Conservation (phyloP, 2,797 vertebrate genomes). For the Falco biarmicus region DNA sequence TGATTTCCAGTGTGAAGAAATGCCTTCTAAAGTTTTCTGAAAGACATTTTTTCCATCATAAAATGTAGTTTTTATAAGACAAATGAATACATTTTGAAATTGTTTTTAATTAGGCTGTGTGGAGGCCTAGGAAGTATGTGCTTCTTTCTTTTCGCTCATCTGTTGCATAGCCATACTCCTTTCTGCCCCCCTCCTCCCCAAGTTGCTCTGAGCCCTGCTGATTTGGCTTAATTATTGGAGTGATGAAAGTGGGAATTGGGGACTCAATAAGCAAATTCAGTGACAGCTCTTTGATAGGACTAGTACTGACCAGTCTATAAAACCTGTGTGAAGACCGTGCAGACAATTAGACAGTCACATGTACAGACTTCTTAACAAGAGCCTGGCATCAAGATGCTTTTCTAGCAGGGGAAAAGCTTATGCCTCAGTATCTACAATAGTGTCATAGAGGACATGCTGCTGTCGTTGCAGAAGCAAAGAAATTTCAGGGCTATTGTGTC, state of each 20-base stretch:
- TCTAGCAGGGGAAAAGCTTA: neutral
- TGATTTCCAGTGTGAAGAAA: neutral
- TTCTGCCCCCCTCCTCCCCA: neutral
- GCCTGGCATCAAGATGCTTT: neutral
- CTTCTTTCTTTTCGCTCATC: slow-evolving; percentile 10
- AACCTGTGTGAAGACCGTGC: neutral
- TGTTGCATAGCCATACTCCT: neutral
- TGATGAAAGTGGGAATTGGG: neutral
- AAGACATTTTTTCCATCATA: slow-evolving; percentile 8
- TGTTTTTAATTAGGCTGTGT: neutral
- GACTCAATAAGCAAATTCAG: neutral
- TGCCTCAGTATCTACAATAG: neutral
- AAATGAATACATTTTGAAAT: neutral
- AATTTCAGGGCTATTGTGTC: neutral
- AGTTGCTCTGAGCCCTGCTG: neutral
- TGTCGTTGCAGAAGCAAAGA: neutral
- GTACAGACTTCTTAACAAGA: neutral
- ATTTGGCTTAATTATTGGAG: slow-evolving; percentile 2
- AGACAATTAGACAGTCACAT: neutral
- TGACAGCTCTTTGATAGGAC: neutral
- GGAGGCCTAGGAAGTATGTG: neutral
- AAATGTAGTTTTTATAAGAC: neutral
- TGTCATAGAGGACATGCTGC: neutral
- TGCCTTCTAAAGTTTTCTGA: neutral
- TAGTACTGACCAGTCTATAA: neutral